These are phyloP conservation scores for Phenganax marumi DNA, from an alignment of 92 coral and sea anemone species.

Conservation along the genomic window DNA sequence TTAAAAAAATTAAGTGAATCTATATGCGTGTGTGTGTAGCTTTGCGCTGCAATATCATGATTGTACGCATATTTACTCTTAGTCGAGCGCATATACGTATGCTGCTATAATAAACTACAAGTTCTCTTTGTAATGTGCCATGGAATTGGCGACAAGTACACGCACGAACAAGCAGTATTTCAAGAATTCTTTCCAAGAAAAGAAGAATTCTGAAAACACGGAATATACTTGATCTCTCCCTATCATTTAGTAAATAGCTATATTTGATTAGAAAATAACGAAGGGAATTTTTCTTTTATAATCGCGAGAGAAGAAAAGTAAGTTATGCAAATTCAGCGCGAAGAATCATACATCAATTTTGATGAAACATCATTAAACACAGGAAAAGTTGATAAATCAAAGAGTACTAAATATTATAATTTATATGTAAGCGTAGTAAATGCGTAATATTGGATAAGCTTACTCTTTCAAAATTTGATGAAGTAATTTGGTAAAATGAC, in stretches of 20 bases:
- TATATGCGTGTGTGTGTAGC: no score
- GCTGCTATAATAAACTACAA: no score
- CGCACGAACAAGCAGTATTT: background rate
- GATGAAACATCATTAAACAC: background rate
- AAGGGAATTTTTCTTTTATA: no score
- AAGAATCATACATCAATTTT: background rate
- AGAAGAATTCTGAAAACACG: background rate
- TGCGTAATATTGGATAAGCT: constrained; percentile 25
- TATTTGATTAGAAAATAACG: no score
- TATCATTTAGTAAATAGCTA: constrained; percentile 20
- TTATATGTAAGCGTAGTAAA: background rate
- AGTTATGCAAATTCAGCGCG: no score
- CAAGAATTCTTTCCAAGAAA: constrained; percentile 8
- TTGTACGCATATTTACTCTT: no score
- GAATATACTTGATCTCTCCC: constrained; percentile 40
- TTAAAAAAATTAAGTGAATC: no score
- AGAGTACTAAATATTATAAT: background rate
- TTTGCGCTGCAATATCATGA: no score
- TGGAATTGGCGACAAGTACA: no score
- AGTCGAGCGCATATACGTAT: no score
- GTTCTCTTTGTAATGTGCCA: no score
- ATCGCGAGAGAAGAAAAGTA: no score
- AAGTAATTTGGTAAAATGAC: constrained; percentile 44
- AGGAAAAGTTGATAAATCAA: background rate
- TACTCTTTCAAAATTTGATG: constrained; percentile 47